A percentile compares a stretch with the other conserved stretches of the same genome.
phyloP scores from a whole-genome alignment of 2,888 invertebrate species.

The Ophonus ardosiacus region DNA sequence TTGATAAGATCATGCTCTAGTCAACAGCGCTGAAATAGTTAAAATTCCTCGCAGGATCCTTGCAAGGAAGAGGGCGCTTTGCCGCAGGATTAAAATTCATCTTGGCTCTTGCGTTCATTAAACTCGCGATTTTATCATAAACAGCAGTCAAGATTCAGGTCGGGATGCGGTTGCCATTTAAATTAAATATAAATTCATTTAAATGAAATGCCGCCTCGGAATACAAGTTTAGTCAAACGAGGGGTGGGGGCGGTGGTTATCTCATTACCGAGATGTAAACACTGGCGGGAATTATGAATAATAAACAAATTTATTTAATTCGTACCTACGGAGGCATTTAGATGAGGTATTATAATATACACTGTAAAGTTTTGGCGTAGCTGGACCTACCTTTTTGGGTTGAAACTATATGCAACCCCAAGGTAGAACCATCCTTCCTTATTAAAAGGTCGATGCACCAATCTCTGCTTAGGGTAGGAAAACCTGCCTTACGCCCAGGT shows the following conservation, averaged over 20 bases:
- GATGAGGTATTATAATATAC: not conserved
- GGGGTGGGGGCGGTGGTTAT: not conserved
- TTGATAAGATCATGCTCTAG: constrained; percentile 26
- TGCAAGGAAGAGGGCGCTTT: constrained; percentile 6
- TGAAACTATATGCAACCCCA: too few species aligned
- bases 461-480: too few species aligned
- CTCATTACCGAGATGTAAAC: not conserved
- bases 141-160: constrained; percentile 54
- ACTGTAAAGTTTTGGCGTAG: too few species aligned
- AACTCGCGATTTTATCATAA: constrained; percentile 58
- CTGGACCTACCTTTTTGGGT: too few species aligned
- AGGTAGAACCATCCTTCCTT: too few species aligned
- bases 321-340: not conserved
- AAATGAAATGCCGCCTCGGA: constrained; percentile 50
- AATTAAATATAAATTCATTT: constrained; percentile 61
- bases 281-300: not conserved
- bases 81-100: constrained; percentile 55
- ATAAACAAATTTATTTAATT: not conserved
- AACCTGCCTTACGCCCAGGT: too few species aligned
- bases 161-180: constrained; percentile 40
- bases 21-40: constrained; percentile 40
- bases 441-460: too few species aligned
- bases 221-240: constrained; percentile 52
- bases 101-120: constrained; percentile 40
- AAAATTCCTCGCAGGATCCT: constrained; percentile 45